phyloP scores from a whole-genome alignment of 2,888 invertebrate species.

The Nemurella pictetii region DNA sequence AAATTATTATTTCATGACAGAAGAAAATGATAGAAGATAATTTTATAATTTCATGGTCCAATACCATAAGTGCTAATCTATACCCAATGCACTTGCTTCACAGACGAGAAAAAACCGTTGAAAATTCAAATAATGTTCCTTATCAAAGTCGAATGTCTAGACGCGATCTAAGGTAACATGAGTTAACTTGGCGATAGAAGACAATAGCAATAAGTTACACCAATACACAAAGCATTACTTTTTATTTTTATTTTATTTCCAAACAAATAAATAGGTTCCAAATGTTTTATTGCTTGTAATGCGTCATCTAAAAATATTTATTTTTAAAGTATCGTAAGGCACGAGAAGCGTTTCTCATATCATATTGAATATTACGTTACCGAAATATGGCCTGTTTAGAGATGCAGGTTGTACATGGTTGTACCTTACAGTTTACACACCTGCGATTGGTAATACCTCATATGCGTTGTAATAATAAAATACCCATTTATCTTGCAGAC shows the following conservation, averaged over 20 bases:
- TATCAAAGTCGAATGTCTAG: not conserved
- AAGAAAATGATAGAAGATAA: too few relatives aligned
- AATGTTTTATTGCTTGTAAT: not conserved
- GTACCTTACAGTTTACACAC: not conserved
- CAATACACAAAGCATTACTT: not conserved
- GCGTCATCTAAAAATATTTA: not conserved
- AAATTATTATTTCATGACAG: too few relatives aligned
- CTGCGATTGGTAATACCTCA: not conserved
- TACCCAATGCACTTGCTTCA: too few relatives aligned
- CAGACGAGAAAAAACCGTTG: too few relatives aligned
- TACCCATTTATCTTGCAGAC: not conserved
- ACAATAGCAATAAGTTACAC: not conserved
- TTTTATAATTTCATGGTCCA: too few relatives aligned
- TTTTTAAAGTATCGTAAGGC: not conserved
- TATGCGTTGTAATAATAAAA: not conserved
- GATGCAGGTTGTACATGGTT: not conserved
- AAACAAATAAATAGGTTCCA: not conserved
- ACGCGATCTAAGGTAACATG: not conserved
- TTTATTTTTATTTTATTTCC: too few relatives aligned
- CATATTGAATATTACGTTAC: not conserved
- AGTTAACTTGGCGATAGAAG: not conserved
- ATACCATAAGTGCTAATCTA: too few relatives aligned
- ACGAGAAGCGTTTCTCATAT: not conserved
- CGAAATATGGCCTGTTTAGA: not conserved
- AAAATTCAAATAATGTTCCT: not conserved